Evolutionary conservation across 2,113 vertebrate species (phyloP), one percentile per base, ranked within the genome.

Genomic region (Rhabdomys dilectus): DNA sequence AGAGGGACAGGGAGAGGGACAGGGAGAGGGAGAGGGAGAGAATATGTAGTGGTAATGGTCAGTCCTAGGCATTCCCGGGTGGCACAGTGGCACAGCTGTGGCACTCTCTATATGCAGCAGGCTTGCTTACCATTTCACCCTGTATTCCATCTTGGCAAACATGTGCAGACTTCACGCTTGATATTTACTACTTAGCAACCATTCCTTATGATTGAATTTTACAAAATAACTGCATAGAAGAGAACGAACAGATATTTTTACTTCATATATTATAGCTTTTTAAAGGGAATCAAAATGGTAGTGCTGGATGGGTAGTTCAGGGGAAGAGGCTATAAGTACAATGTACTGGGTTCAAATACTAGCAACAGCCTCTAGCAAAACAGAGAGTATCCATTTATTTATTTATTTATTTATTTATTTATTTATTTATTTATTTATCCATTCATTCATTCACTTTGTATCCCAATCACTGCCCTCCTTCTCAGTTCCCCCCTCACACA

Each of bases 211-310:
- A 97, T 98, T 98, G 97, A 98, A 91, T 98, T 96, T 36, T 80
- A 97, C 66, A 96, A 98, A 98, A 98, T 98, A 98, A 98, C 98
- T 88, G 58, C 97, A 96, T 98, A 96, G 98, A 98, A 98, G 96
- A 97, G 97, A 97, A 91, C 76, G 92, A 93, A 60, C 22, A 62
- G 84, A 0, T 72, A 82, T 36, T 34, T 95, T 77, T 94, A 58
- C 93, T 76, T 96, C 19, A 29, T 80, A 0, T 4, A 7, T 58
- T 8, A 42, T 1, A 21, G 64, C 26, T 48, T 70, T 80, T n/a
- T 48, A 2, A 34, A 34, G 62, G 53, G 6, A 39, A 6, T 31
- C 21, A 70, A 53, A 91, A 39, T 53, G 36, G 75, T 29, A 58
- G 39, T 7, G 11, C 53, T 90, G 5, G 16, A 3, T 66, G n/a